Evolutionary conservation across 2,888 invertebrate genomes (phyloP).

Genomic region (Ennomos erosarius): DNA sequence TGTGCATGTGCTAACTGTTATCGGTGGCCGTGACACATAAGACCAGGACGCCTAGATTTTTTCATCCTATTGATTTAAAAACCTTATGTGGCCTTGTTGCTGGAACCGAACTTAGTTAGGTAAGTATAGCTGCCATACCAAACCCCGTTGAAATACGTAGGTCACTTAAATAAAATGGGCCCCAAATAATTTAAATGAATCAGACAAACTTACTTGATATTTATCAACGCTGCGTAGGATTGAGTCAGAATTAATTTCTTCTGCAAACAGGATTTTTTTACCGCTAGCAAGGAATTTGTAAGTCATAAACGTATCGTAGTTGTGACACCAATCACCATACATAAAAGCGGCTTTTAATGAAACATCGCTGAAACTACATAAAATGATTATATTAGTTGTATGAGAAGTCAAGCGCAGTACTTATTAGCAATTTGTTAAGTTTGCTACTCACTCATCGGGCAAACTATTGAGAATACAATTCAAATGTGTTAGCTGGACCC

Average conservation of each 20-base stretch:
- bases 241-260: slow-evolving; percentile 41
- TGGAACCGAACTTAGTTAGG: too few species aligned
- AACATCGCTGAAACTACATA: slow-evolving; percentile 56
- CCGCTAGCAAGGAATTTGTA: slow-evolving; percentile 65
- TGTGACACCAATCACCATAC: slow-evolving; percentile 69
- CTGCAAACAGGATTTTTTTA: slow-evolving; percentile 59
- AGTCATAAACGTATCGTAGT: slow-evolving; percentile 68
- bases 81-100: too few species aligned
- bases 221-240: slow-evolving; percentile 55
- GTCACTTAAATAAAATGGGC: too few species aligned
- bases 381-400: background rate
- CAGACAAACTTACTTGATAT: slow-evolving; percentile 48
- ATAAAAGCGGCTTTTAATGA: slow-evolving; percentile 57
- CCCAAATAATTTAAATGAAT: slow-evolving; percentile 1
- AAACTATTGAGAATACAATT: slow-evolving; percentile 77
- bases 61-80: too few species aligned
- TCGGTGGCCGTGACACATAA: too few species aligned
- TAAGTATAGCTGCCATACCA: too few species aligned
- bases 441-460: slow-evolving; percentile 61
- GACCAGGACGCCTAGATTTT: too few species aligned
- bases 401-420: too few species aligned
- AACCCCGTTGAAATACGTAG: too few species aligned
- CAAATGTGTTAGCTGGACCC: slow-evolving; percentile 86
- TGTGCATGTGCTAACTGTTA: too few species aligned
- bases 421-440: too few species aligned